These are phyloP conservation scores for Caenorhabditis sp. DNA, from an alignment of 2,888 invertebrate genomes.

Conservation along the genomic window DNA sequence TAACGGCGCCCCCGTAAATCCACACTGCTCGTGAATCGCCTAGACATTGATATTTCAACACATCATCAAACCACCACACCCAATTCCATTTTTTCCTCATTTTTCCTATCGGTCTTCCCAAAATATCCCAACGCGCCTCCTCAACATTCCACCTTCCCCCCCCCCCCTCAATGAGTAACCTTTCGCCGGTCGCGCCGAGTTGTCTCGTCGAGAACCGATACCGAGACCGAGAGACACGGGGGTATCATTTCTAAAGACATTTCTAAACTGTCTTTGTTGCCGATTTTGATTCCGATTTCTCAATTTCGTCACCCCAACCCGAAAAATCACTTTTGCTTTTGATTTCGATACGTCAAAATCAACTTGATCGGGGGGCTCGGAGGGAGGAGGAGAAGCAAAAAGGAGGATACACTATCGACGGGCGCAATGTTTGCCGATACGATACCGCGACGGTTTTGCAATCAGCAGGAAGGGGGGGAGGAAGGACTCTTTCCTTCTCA, in stretches of 20 bases:
- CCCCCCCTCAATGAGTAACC: constrained; percentile 28
- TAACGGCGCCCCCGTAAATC: too few species aligned
- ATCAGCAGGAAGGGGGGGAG: constrained; percentile 18
- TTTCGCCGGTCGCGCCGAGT: constrained; percentile 40
- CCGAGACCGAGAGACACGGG: neutral
- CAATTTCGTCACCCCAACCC: neutral
- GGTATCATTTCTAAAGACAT: constrained; percentile 47
- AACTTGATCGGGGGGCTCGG: too few species aligned
- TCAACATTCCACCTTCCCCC: constrained; percentile 8
- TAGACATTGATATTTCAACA: too few species aligned
- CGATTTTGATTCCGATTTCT: neutral
- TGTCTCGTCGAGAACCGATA: constrained; percentile 22
- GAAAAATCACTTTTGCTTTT: constrained; percentile 39
- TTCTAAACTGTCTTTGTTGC: constrained; percentile 15
- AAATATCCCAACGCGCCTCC: neutral
- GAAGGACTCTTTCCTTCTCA: too few species aligned
- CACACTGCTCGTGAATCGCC: too few species aligned
- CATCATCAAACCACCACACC: too few species aligned
- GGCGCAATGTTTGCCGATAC: constrained; percentile 52
- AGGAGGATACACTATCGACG: constrained; percentile 15
- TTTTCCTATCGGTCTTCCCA: too few species aligned
- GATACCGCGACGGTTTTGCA: constrained; percentile 8
- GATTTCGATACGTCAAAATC: constrained; percentile 67
- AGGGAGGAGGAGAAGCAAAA: too few species aligned
- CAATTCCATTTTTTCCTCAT: too few species aligned